phyloP scores from a whole-genome alignment of 2,797 vertebrate species.

The Platalea minor region DNA sequence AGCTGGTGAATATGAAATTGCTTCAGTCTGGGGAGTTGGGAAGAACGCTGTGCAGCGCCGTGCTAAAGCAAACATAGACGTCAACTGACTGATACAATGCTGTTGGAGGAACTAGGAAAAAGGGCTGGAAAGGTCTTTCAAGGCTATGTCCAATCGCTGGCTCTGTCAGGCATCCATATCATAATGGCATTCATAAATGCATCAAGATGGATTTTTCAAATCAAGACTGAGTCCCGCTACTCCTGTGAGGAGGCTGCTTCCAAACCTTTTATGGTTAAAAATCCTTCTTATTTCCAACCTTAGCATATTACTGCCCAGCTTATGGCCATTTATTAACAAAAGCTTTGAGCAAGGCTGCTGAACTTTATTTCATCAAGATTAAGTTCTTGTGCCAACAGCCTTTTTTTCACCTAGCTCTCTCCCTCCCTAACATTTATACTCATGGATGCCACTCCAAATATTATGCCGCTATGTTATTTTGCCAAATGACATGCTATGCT shows the following conservation, averaged over 20 bases:
- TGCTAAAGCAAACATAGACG: not conserved
- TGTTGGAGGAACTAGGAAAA: not conserved
- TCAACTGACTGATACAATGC: accelerated
- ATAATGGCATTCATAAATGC: not conserved
- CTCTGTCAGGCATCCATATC: not conserved
- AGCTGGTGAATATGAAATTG: not conserved
- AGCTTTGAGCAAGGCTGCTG: not conserved
- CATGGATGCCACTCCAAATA: not conserved
- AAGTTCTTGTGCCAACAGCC: not conserved
- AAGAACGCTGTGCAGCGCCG: not conserved
- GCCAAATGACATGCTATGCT: not conserved
- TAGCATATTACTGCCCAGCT: not conserved
- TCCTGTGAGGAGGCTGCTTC: not conserved
- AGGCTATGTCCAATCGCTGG: not conserved
- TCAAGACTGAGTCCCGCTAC: not conserved
- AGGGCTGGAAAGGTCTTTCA: not conserved
- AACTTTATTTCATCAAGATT: not conserved
- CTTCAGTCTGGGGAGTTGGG: not conserved
- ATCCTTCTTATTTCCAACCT: not conserved
- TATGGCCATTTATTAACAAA: not conserved
- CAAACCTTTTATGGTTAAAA: not conserved
- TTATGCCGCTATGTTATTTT: not conserved
- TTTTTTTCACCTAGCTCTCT: not conserved
- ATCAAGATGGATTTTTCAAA: not conserved
- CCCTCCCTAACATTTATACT: not conserved